A percentile compares a stretch with the other conserved stretches of the same genome.
Conservation (phyloP, 2,888 invertebrate genomes). For the Amorpha juglandis region DNA sequence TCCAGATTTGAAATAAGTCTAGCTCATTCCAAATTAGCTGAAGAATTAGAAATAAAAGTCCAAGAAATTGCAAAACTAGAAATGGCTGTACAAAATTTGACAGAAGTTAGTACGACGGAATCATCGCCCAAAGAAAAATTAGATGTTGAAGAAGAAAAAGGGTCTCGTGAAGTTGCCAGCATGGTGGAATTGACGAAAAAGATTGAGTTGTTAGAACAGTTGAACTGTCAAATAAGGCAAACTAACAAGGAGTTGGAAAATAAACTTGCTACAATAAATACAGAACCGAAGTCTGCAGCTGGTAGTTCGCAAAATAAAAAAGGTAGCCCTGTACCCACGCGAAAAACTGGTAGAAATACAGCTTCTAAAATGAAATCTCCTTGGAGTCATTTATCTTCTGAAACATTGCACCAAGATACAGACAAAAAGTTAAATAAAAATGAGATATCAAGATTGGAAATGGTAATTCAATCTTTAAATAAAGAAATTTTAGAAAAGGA, state of each 20-base stretch:
- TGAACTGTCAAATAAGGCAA: conserved; percentile 80
- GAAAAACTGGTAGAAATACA: conserved; percentile 72
- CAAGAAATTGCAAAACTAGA: conserved; percentile 68
- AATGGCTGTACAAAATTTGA: conserved; percentile 57
- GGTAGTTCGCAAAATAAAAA: conserved; percentile 62
- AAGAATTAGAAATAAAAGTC: conserved; percentile 80
- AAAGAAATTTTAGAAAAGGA: conserved; percentile 80
- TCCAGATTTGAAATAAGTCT: conserved; percentile 79
- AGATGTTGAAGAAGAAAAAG: conserved; percentile 84
- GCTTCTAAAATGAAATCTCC: conserved; percentile 75
- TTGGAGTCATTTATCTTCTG: conserved; percentile 73
- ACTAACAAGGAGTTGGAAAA: conserved; percentile 82
- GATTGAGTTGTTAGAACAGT: conserved; percentile 79
- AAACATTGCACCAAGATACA: conserved; percentile 65
- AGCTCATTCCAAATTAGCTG: conserved; percentile 80
- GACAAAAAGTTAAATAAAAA: conserved; percentile 68
- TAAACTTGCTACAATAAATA: conserved; percentile 65
- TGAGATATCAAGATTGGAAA: conserved; percentile 68
- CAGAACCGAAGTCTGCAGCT: conserved; percentile 57
- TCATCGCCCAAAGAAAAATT: conserved; percentile 52
- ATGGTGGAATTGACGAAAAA: conserved; percentile 77
- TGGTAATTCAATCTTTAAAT: conserved; percentile 73
- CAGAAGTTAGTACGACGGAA: conserved; percentile 40
- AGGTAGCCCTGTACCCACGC: conserved; percentile 68
- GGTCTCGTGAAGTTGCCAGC: conserved; percentile 75